These are phyloP conservation scores for Drosophila ananassae DNA, from an alignment of 1,140 invertebrate species.

Conservation along the genomic window DNA sequence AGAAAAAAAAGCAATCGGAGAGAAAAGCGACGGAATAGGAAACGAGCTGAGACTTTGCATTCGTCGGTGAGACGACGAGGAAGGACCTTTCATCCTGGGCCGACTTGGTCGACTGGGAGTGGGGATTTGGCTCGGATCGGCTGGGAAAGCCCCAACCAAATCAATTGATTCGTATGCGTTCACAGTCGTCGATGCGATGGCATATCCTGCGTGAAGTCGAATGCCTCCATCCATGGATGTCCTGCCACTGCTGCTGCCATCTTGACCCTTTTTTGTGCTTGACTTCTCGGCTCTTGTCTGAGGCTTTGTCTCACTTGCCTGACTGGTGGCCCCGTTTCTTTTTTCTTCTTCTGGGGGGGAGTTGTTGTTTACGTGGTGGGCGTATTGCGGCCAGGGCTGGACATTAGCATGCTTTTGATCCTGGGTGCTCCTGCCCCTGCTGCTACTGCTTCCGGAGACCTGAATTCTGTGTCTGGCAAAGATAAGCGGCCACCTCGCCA, in stretches of 20 bases:
- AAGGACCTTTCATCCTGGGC: conserved; percentile 21
- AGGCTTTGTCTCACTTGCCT: conserved; percentile 24
- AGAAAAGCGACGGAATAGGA: conserved; percentile 23
- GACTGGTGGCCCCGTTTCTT: conserved; percentile 10
- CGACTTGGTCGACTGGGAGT: neutral
- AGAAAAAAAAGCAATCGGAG: neutral
- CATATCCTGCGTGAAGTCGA: conserved; percentile 51
- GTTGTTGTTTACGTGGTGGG: conserved; percentile 28
- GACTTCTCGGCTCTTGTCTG: conserved; percentile 64
- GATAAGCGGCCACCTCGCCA: conserved; percentile 57
- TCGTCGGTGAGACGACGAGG: conserved; percentile 15
- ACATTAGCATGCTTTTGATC: conserved; percentile 82
- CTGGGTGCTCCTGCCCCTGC: conserved; percentile 18
- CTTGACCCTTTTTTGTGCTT: conserved; percentile 80
- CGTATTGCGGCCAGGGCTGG: conserved; percentile 62
- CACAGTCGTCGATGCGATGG: conserved; percentile 33
- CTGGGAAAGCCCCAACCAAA: conserved; percentile 32
- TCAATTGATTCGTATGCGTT: conserved; percentile 78
- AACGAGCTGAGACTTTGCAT: conserved; percentile 63
- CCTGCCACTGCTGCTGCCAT: conserved; percentile 39
- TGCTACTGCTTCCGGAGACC: conserved; percentile 1
- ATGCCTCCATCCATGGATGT: conserved; percentile 1
- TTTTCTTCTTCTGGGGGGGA: neutral
- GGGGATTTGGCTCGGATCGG: conserved; percentile 2
- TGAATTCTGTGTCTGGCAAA: conserved; percentile 53